phyloP scores from a whole-genome alignment of 2,113 vertebrate species.

The Turnix velox region DNA sequence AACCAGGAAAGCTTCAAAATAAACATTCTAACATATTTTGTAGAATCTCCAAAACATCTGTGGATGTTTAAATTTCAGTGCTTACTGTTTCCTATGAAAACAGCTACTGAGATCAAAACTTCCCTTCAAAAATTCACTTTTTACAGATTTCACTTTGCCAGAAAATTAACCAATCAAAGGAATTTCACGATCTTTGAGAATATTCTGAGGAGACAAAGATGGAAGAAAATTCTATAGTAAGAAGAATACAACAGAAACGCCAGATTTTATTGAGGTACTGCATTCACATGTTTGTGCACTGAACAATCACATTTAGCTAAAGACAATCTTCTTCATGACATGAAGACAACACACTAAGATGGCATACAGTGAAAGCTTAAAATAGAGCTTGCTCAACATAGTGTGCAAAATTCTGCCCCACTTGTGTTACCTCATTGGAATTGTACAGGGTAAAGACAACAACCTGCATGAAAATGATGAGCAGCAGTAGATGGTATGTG shows the following conservation, averaged over 20 bases:
- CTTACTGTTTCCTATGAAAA: background rate
- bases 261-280: conserved; percentile 51
- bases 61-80: background rate
- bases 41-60: background rate
- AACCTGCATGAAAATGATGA: background rate
- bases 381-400: background rate
- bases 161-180: background rate
- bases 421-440: background rate
- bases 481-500: background rate
- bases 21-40: background rate
- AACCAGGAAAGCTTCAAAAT: background rate
- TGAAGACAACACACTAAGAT: background rate
- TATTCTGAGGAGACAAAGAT: background rate
- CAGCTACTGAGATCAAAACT: background rate
- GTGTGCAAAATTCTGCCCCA: background rate
- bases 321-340: background rate
- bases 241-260: background rate
- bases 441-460: background rate
- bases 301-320: background rate
- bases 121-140: background rate
- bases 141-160: background rate
- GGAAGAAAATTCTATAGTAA: background rate
- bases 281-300: background rate
- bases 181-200: background rate
- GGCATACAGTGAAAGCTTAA: background rate